phyloP scores from a whole-genome alignment of 2,888 invertebrate genomes.

The Junonia oenone region DNA sequence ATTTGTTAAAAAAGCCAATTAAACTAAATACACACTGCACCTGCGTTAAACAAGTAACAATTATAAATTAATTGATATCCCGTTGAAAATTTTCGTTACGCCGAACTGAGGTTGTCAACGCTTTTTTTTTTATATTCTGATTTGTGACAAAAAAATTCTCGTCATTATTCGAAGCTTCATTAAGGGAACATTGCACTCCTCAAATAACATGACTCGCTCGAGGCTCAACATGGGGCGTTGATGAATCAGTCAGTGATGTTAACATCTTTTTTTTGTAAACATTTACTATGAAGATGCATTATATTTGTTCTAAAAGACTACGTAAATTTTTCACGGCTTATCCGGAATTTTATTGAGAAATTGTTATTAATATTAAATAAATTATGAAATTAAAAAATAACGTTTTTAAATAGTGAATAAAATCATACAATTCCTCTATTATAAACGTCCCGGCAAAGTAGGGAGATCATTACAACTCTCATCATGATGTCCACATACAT shows the following conservation, averaged over 20 bases:
- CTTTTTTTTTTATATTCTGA: slow-evolving; percentile 1
- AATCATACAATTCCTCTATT: too few relatives aligned
- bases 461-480: too few relatives aligned
- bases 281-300: not conserved
- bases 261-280: slow-evolving; percentile 12
- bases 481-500: too few relatives aligned
- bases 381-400: too few relatives aligned
- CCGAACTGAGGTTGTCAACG: not conserved
- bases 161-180: slow-evolving; percentile 19
- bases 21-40: too few relatives aligned
- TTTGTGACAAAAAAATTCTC: slow-evolving; percentile 11
- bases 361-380: too few relatives aligned
- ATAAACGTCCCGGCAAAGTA: too few relatives aligned
- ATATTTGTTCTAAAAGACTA: not conserved
- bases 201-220: slow-evolving; percentile 27
- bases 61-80: not conserved
- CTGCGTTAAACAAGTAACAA: too few relatives aligned
- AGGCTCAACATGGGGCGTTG: slow-evolving; percentile 24
- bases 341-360: too few relatives aligned
- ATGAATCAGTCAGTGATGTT: slow-evolving; percentile 18
- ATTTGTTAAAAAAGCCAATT: too few relatives aligned
- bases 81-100: not conserved
- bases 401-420: too few relatives aligned
- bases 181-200: slow-evolving; percentile 25
- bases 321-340: too few relatives aligned